phyloP scores from a whole-genome alignment of 2,113 vertebrate species.

The pig (Sus scrofa) region T2T-Sscrofa CM000822.6:11636001-11636500 shows the following conservation, averaged over 20 bases:
- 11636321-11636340: neutral
- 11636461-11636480: no score
- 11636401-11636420: neutral
- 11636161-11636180: slow-evolving; percentile 1
- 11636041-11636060: neutral
- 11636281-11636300: neutral
- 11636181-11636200: slow-evolving; percentile 4
- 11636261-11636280: neutral
- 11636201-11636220: neutral
- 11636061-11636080: neutral
- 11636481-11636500: no score
- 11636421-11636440: neutral
- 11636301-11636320: neutral
- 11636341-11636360: neutral
- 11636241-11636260: neutral
- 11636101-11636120: neutral
- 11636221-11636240: neutral
- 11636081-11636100: neutral
- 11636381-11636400: neutral
- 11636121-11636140: neutral
- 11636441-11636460: slow-evolving; percentile 14
- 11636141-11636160: neutral
- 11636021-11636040: neutral
- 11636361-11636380: neutral
- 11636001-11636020: neutral